These are phyloP conservation scores for Ophthalmolycus amberensis DNA, from an alignment of 2,113 vertebrate genomes.

Conservation along the genomic window DNA sequence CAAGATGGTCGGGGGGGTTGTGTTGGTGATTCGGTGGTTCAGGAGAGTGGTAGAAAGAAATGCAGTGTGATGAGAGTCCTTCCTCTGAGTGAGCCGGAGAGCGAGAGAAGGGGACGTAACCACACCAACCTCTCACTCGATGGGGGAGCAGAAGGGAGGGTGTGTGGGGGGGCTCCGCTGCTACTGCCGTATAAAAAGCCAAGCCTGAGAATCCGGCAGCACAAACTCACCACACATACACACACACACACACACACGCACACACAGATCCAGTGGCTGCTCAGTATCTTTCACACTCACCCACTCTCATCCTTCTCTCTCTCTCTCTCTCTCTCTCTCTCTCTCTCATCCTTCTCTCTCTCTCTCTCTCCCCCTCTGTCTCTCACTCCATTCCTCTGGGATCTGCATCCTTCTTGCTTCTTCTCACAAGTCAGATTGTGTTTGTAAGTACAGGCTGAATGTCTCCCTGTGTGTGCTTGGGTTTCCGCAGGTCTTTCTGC, in stretches of 20 bases:
- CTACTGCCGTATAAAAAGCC: slow-evolving; percentile 84
- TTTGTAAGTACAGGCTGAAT: slow-evolving; percentile 73
- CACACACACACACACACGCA: slow-evolving; percentile 41
- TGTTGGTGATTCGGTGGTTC: slow-evolving; percentile 40
- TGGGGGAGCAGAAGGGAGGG: slow-evolving; percentile 59
- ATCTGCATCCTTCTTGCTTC: slow-evolving; percentile 75
- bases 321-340: slow-evolving; percentile 32
- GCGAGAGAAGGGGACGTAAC: slow-evolving; percentile 57
- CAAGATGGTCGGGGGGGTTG: slow-evolving; percentile 39
- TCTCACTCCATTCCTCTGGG: slow-evolving; percentile 73
- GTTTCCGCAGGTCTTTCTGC: slow-evolving; percentile 53
- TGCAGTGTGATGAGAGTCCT: slow-evolving; percentile 72
- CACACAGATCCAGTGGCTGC: slow-evolving; percentile 76
- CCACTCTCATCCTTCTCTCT: slow-evolving; percentile 62
- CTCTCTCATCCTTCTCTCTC: slow-evolving; percentile 44
- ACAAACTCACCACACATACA: slow-evolving; percentile 79
- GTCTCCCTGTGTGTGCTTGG: slow-evolving; percentile 61
- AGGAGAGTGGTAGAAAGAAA: slow-evolving; percentile 52
- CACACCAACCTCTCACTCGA: slow-evolving; percentile 74
- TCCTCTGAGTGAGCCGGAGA: slow-evolving; percentile 65
- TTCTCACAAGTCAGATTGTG: slow-evolving; percentile 75
- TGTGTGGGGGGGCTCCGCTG: slow-evolving; percentile 45
- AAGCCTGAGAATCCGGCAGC: slow-evolving; percentile 82
- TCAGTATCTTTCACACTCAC: slow-evolving; percentile 74
- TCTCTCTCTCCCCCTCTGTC: slow-evolving; percentile 57